Percentiles rank a stretch among this genome's conserved stretches.
Evolutionary conservation across 2,888 invertebrate species (phyloP).

Genomic region (Callosobruchus maculatus): DNA sequence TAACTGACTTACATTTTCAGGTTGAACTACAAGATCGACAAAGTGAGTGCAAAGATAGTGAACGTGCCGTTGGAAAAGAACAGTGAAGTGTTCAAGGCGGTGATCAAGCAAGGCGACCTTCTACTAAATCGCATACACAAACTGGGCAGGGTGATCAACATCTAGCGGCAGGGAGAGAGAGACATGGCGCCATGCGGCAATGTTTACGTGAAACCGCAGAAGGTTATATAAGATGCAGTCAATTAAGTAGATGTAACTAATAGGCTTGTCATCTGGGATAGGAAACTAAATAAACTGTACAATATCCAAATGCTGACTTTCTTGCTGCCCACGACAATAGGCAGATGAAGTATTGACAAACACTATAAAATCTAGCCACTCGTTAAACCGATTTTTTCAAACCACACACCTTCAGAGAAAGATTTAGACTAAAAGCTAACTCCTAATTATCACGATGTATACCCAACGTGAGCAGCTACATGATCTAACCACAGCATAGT

Average conservation of each 20-base stretch:
- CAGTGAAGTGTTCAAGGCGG: conserved; percentile 56
- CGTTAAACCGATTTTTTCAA: too few relatives aligned
- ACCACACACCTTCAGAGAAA: too few relatives aligned
- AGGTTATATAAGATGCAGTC: not conserved
- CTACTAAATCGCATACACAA: conserved; percentile 70
- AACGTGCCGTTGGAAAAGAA: conserved; percentile 42
- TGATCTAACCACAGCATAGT: too few relatives aligned
- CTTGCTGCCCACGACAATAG: too few relatives aligned
- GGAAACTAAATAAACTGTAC: not conserved
- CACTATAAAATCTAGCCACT: too few relatives aligned
- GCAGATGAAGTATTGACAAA: too few relatives aligned
- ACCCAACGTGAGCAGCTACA: too few relatives aligned
- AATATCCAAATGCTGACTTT: not conserved
- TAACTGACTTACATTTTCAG: not conserved
- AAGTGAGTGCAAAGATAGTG: conserved; percentile 61
- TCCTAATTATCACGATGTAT: too few relatives aligned
- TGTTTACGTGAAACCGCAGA: not conserved
- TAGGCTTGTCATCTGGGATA: not conserved
- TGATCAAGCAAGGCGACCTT: conserved; percentile 69
- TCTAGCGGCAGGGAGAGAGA: conserved; percentile 35
- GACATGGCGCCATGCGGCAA: not conserved
- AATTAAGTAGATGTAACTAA: too few relatives aligned
- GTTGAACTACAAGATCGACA: conserved; percentile 69
- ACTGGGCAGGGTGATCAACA: conserved; percentile 68
- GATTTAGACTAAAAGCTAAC: too few relatives aligned